Evolutionary conservation across 1,140 invertebrate genomes (phyloP).

Genomic region (Nasonia longicornis): DNA sequence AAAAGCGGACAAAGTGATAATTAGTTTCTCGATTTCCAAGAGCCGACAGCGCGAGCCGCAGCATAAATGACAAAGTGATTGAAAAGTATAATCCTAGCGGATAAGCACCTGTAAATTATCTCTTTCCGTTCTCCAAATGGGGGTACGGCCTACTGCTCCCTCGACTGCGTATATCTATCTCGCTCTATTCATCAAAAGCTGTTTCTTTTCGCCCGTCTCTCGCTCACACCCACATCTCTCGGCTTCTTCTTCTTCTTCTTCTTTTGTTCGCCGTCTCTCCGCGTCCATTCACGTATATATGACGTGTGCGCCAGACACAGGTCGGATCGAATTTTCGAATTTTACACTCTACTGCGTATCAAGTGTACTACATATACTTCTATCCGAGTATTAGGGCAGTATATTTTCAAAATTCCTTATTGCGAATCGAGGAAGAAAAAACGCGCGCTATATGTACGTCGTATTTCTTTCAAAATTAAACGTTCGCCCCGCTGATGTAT

Average conservation of each 20-base stretch:
- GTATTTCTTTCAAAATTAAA: slow-evolving; percentile 2
- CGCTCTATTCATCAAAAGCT: slow-evolving; percentile 29
- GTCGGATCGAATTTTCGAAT: background rate
- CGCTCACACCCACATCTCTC: slow-evolving; percentile 7
- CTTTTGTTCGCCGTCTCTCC: background rate
- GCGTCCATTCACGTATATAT: background rate
- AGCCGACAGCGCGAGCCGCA: background rate
- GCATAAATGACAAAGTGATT: slow-evolving; percentile 43
- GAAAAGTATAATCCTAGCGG: slow-evolving; percentile 35
- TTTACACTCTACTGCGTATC: background rate
- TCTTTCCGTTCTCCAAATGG: slow-evolving; percentile 34
- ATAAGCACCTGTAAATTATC: slow-evolving; percentile 40
- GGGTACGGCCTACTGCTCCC: slow-evolving; percentile 9
- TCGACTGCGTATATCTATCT: slow-evolving; percentile 27
- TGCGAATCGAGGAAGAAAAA: background rate
- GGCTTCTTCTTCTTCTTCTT: slow-evolving; percentile 1
- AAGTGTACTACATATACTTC: background rate
- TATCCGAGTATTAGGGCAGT: background rate
- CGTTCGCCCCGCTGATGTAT: background rate
- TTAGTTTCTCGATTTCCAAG: slow-evolving; percentile 31
- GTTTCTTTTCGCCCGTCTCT: background rate
- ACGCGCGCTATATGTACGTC: background rate
- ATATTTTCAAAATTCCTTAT: too few species aligned
- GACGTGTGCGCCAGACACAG: background rate
- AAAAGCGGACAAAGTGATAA: slow-evolving; percentile 18